phyloP scores from a whole-genome alignment of 2,113 vertebrate genomes.

The Procavia capensis region DNA sequence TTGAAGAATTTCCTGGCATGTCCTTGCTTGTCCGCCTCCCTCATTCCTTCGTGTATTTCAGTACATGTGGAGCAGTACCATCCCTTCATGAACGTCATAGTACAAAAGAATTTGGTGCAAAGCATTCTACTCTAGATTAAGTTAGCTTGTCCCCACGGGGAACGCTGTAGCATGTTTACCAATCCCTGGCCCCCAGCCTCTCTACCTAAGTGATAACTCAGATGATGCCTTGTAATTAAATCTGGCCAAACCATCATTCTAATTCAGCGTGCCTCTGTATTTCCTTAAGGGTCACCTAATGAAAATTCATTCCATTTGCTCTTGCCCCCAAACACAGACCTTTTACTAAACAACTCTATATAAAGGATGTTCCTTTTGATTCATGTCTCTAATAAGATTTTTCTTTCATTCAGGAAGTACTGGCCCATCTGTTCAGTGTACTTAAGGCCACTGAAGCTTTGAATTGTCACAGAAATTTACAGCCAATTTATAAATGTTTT shows the following conservation, averaged over 20 bases:
- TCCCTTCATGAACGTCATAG: not conserved
- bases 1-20: fast-evolving
- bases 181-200: fast-evolving
- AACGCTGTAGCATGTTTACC: fast-evolving
- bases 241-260: not conserved
- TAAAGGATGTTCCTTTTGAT: not conserved
- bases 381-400: not conserved
- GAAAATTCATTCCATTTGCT: no score
- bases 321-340: not conserved
- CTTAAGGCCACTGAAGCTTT: not conserved
- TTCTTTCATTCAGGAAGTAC: not conserved
- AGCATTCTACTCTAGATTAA: no score
- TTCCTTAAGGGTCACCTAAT: not conserved
- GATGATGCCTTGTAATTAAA: no score
- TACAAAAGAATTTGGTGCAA: not conserved
- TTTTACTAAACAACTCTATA: no score
- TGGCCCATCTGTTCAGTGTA: not conserved
- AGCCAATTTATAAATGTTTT: not conserved
- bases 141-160: not conserved
- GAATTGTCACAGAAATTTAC: not conserved
- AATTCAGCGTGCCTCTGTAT: fast-evolving
- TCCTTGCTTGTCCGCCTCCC: not conserved
- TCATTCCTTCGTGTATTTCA: not conserved
- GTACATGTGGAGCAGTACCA: not conserved
- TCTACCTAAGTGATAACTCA: not conserved